Conservation (phyloP, 2,113 vertebrate genomes). For the Percopsis transmontana region DNA sequence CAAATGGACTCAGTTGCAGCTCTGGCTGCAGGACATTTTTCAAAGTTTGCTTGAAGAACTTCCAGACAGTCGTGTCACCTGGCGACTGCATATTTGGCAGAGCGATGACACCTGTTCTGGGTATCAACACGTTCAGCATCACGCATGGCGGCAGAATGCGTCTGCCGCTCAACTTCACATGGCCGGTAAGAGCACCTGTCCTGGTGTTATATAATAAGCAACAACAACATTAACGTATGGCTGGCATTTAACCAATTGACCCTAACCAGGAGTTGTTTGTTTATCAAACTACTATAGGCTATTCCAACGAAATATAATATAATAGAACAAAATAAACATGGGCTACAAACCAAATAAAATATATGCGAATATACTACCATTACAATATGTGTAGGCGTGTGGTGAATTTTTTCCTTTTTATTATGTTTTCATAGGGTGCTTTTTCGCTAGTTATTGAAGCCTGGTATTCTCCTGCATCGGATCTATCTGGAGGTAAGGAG, state of each 20-base stretch:
- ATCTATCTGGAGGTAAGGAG: constrained; percentile 86
- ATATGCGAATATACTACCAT: neutral
- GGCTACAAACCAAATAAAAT: too few relatives aligned
- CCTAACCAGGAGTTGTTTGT: neutral
- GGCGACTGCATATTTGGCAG: constrained; percentile 90
- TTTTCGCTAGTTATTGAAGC: constrained; percentile 95
- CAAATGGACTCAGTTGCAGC: constrained; percentile 80
- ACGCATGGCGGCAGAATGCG: constrained; percentile 78
- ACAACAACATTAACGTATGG: neutral
- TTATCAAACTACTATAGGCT: neutral
- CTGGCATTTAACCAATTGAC: neutral
- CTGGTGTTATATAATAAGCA: neutral
- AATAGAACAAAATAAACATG: too few relatives aligned
- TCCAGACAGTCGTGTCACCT: constrained; percentile 86
- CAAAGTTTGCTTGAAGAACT: constrained; percentile 94
- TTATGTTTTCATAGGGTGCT: constrained; percentile 82
- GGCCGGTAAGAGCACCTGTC: constrained; percentile 87
- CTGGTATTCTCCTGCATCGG: constrained; percentile 83
- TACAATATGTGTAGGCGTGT: neutral
- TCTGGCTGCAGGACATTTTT: constrained; percentile 93
- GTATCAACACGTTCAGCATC: constrained; percentile 87
- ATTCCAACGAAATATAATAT: too few relatives aligned
- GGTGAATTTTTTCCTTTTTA: constrained; percentile 19
- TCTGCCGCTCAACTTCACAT: constrained; percentile 93
- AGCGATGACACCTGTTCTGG: constrained; percentile 87